These are phyloP conservation scores for Labrus mixtus DNA, from an alignment of 2,113 vertebrate species.

Conservation along the genomic window DNA sequence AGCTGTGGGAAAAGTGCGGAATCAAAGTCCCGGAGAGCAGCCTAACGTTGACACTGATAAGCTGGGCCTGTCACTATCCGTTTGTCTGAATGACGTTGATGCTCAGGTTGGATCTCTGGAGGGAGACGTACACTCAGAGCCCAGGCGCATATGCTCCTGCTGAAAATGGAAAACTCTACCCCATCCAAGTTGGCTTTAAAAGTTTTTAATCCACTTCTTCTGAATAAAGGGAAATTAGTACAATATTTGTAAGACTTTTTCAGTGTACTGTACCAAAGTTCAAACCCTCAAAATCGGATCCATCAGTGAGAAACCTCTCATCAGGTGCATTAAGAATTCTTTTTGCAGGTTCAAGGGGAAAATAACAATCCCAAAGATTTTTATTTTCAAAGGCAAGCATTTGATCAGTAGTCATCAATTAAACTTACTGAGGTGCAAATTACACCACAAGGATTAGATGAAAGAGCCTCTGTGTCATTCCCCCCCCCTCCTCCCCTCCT, in stretches of 20 bases:
- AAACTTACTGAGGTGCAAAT: slow-evolving; percentile 83
- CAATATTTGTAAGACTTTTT: slow-evolving; percentile 38
- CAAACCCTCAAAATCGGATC: slow-evolving; percentile 66
- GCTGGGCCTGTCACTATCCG: slow-evolving; percentile 75
- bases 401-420: slow-evolving; percentile 87
- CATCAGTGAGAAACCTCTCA: slow-evolving; percentile 64
- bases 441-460: slow-evolving; percentile 84
- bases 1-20: slow-evolving; percentile 78
- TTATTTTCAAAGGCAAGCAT: slow-evolving; percentile 84
- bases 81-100: slow-evolving; percentile 82
- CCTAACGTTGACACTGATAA: slow-evolving; percentile 74
- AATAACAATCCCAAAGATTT: slow-evolving; percentile 79
- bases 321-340: slow-evolving; percentile 84
- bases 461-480: slow-evolving; percentile 83
- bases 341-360: slow-evolving; percentile 80
- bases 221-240: slow-evolving; percentile 21
- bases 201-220: slow-evolving; percentile 36
- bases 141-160: slow-evolving; percentile 55
- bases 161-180: slow-evolving; percentile 3
- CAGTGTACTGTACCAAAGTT: slow-evolving; percentile 59
- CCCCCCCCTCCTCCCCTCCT: slow-evolving; percentile 78
- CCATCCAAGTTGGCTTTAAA: slow-evolving; percentile 53
- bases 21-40: slow-evolving; percentile 74
- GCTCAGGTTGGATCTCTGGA: slow-evolving; percentile 73
- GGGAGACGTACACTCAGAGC: slow-evolving; percentile 38